Conservation (phyloP, 2,113 vertebrate genomes). For the Chlorodrepanis virens region DNA sequence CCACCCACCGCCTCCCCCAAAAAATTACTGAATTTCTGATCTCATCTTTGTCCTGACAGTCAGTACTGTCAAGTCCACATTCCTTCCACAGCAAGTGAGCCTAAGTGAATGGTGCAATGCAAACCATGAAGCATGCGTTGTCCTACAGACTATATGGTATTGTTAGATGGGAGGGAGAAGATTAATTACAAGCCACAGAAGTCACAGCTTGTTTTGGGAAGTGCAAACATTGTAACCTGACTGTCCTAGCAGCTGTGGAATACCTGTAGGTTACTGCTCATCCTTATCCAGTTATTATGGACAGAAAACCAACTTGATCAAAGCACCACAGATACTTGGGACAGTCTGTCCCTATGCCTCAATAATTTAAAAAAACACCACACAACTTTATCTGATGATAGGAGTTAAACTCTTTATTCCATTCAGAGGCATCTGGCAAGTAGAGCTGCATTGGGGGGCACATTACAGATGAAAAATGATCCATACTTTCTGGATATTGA, state of each 20-base stretch:
- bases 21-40: neutral
- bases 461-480: slow-evolving; percentile 84
- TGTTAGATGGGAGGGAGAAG: neutral
- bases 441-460: slow-evolving; percentile 92
- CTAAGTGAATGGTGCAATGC: neutral
- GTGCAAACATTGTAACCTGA: neutral
- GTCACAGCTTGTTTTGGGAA: neutral
- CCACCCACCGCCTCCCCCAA: rapidly evolving
- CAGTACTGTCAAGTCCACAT: neutral
- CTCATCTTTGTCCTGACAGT: neutral
- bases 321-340: neutral
- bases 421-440: slow-evolving; percentile 98
- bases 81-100: neutral
- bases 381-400: slow-evolving; percentile 55
- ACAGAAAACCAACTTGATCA: neutral
- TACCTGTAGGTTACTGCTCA: neutral
- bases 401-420: slow-evolving; percentile 85
- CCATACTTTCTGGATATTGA: slow-evolving; percentile 75
- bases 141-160: rapidly evolving
- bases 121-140: neutral
- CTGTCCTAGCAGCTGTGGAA: neutral
- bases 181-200: neutral
- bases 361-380: neutral
- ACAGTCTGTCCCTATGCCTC: neutral
- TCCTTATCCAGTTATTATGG: neutral